These are phyloP conservation scores for Gopherus flavomarginatus DNA, from an alignment of 2,113 vertebrate genomes.

Conservation along the genomic window DNA sequence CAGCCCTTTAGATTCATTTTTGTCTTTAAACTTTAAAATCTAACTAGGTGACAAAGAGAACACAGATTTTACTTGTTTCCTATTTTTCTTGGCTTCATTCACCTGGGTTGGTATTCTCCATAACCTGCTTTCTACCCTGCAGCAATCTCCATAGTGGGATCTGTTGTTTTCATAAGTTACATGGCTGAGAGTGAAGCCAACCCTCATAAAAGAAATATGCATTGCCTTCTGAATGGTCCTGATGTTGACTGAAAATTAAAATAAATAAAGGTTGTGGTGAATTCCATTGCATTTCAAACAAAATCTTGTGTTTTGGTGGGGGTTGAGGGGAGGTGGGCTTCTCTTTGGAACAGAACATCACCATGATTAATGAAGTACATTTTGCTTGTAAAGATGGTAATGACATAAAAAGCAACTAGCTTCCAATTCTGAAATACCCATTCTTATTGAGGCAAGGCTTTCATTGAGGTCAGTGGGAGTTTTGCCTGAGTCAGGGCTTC, in stretches of 20 bases:
- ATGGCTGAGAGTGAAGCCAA: slow-evolving; percentile 57
- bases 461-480: slow-evolving; percentile 38
- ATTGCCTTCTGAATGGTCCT: slow-evolving; percentile 57
- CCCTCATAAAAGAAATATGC: slow-evolving; percentile 53
- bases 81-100: slow-evolving; percentile 11
- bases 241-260: slow-evolving; percentile 43
- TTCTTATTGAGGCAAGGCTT: slow-evolving; percentile 30
- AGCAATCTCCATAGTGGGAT: slow-evolving; percentile 55
- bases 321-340: background rate
- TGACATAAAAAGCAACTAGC: slow-evolving; percentile 56
- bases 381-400: slow-evolving; percentile 55
- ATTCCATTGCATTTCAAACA: background rate
- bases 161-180: slow-evolving; percentile 58
- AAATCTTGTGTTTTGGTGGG: background rate
- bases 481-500: slow-evolving; percentile 52
- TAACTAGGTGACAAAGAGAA: background rate
- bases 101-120: slow-evolving; percentile 13
- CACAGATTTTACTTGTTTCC: background rate
- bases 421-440: background rate
- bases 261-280: slow-evolving; percentile 9
- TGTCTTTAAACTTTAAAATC: background rate
- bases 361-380: slow-evolving; percentile 17
- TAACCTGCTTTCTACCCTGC: slow-evolving; percentile 46
- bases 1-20: background rate
- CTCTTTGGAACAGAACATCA: background rate